These are phyloP conservation scores for Drosophila pandora DNA, from an alignment of 1,140 invertebrate genomes.

Conservation along the genomic window DNA sequence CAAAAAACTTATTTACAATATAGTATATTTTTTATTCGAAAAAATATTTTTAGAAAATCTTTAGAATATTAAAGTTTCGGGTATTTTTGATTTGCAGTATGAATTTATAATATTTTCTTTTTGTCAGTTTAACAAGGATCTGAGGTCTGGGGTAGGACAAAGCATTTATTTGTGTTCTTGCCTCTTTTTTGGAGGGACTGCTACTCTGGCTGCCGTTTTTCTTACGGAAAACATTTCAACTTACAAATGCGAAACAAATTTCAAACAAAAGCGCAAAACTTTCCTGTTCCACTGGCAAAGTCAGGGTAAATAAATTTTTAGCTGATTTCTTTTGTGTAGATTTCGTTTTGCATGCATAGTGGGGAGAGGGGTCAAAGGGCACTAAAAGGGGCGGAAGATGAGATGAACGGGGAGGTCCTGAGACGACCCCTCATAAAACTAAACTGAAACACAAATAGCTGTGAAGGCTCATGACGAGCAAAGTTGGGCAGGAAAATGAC, in stretches of 20 bases:
- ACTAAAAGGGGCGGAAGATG: background rate
- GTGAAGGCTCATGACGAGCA: constrained; percentile 47
- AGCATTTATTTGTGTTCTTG: constrained; percentile 70
- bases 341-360: constrained; percentile 60
- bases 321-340: constrained; percentile 70
- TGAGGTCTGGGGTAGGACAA: constrained; percentile 43
- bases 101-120: background rate
- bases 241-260: constrained; percentile 82
- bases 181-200: constrained; percentile 21
- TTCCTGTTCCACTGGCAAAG: constrained; percentile 41
- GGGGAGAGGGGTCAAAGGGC: background rate
- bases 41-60: too few relatives aligned
- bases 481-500: constrained; percentile 73
- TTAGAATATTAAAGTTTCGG: too few relatives aligned
- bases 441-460: constrained; percentile 75
- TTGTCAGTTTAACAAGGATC: constrained; percentile 7
- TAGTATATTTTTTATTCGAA: too few relatives aligned
- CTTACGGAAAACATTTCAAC: constrained; percentile 73
- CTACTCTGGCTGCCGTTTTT: constrained; percentile 22
- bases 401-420: background rate
- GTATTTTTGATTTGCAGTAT: too few relatives aligned
- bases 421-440: constrained; percentile 61
- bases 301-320: constrained; percentile 73
- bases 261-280: constrained; percentile 80
- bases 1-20: too few relatives aligned